phyloP scores from a whole-genome alignment of 2,888 invertebrate species.

The Chymomyza fuscimana region DNA sequence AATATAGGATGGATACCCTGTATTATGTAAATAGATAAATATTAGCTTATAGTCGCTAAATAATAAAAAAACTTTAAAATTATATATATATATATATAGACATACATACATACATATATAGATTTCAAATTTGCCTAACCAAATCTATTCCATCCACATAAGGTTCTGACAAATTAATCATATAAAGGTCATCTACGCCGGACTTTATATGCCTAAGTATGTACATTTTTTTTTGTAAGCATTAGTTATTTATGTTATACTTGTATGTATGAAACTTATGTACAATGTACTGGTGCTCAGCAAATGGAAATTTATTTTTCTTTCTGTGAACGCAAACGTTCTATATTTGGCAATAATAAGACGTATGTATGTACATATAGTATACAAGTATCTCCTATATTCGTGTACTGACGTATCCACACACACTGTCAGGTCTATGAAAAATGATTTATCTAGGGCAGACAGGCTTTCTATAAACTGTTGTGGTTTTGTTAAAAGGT shows the following conservation, averaged over 20 bases:
- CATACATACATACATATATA: not conserved
- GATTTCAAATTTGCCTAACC: not conserved
- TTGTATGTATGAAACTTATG: not conserved
- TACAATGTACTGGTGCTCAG: not conserved
- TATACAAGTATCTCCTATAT: no score
- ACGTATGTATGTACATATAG: not conserved
- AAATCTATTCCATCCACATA: not conserved
- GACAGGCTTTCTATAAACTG: no score
- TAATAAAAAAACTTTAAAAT: slow-evolving; percentile 49
- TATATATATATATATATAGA: slow-evolving; percentile 12
- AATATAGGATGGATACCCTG: not conserved
- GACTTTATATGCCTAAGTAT: slow-evolving; percentile 1
- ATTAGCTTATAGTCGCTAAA: slow-evolving; percentile 46
- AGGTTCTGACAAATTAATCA: not conserved
- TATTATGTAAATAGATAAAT: slow-evolving; percentile 57
- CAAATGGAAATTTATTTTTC: not conserved
- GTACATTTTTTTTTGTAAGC: not conserved
- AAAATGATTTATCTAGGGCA: no score
- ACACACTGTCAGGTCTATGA: no score
- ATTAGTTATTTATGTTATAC: not conserved
- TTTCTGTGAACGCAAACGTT: slow-evolving; percentile 4
- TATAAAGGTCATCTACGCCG: not conserved
- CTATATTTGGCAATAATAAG: slow-evolving; percentile 22
- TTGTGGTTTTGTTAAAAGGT: slow-evolving; percentile 7
- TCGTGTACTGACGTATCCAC: no score